Base-by-base conservation (phyloP, 2,888 invertebrate genomes). In the Pachliopta kotzebuea region DNA sequence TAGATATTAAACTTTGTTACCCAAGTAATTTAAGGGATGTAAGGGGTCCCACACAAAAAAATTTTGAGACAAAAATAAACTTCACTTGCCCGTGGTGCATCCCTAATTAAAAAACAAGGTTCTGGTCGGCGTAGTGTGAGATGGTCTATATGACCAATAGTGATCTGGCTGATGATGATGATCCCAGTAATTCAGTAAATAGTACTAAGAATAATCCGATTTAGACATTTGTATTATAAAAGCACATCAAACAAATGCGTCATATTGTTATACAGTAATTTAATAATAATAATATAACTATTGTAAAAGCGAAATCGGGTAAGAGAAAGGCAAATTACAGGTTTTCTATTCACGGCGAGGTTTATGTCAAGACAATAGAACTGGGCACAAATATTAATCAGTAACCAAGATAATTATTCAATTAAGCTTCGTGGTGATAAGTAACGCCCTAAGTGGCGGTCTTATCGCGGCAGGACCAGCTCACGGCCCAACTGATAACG, bases 221-320 rank as follows among this genome's bases (percentile, higher is more conserved):
- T 45, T 14, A n/a, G n/a, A 45, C 18, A 3, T n/a, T 45, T 1
- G 18, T 45, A n/a, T 45, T 45, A 45, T n/a, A 1, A 45, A 45
- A 45, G 4, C n/a, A 42, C 17, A 18, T 42, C 14, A 11, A 11
- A 0, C 4, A 17, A 18, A 45, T 45, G 18, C 18, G 18, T 4
- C n/a, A 45, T n/a, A 3, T 45, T 45, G 9, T 45, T 18, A 45
- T 45, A 18, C 55, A 20, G 63, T 61, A 70, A 50, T 70, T 56
- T 65, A 65, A 62, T 56, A 52, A 52, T 52, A 21, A 52, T 49
- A n/a, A n/a, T n/a, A n/a, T n/a, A n/a, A n/a, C 52, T 11, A 11
- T 56, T 20, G 29, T 18, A n/a, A 37, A 31, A 17, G 31, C 21
- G 20, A 29, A 57, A 45, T 31, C 23, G 42, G 42, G 42, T 11